Evolutionary conservation across 2,113 vertebrate species (phyloP).

Genomic region (Rafetus swinhoei): DNA sequence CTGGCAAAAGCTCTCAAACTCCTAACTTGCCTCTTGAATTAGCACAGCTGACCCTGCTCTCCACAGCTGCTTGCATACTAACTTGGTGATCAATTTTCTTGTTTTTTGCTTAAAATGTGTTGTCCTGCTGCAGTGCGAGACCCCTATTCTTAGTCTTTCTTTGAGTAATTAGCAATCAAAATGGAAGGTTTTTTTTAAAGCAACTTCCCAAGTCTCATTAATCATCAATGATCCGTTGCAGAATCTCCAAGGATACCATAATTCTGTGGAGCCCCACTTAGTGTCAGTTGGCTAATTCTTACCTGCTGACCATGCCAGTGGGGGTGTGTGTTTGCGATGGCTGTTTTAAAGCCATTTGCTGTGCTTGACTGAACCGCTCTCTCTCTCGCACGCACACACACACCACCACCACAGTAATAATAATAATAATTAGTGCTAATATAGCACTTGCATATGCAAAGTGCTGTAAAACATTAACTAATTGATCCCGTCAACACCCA

Average conservation of each 20-base stretch:
- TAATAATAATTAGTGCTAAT: background rate
- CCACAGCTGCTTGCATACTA: slow-evolving; percentile 55
- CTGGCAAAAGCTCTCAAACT: slow-evolving; percentile 49
- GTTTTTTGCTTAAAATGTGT: slow-evolving; percentile 46
- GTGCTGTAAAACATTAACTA: slow-evolving; percentile 2
- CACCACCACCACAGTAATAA: background rate
- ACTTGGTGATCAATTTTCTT: slow-evolving; percentile 63
- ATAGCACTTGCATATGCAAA: background rate
- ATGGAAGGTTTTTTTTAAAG: slow-evolving; percentile 18
- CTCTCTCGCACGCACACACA: background rate
- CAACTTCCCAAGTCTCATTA: slow-evolving; percentile 51
- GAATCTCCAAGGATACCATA: slow-evolving; percentile 34
- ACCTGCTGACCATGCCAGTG: background rate
- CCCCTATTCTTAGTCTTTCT: slow-evolving; percentile 55
- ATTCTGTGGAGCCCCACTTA: slow-evolving; percentile 19
- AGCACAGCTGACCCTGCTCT: slow-evolving; percentile 37
- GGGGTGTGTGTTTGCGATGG: background rate
- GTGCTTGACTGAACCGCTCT: background rate
- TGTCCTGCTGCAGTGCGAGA: slow-evolving; percentile 2
- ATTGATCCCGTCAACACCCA: background rate
- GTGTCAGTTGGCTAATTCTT: slow-evolving; percentile 12
- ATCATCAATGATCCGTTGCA: slow-evolving; percentile 54
- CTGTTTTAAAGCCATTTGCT: background rate
- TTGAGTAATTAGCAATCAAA: slow-evolving; percentile 66
- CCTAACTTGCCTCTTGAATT: slow-evolving; percentile 57